A percentile compares a stretch with the other conserved stretches of the same genome.
phyloP scores from a whole-genome alignment of 2,888 invertebrate genomes.

The Diaprepes abbreviatus region DNA sequence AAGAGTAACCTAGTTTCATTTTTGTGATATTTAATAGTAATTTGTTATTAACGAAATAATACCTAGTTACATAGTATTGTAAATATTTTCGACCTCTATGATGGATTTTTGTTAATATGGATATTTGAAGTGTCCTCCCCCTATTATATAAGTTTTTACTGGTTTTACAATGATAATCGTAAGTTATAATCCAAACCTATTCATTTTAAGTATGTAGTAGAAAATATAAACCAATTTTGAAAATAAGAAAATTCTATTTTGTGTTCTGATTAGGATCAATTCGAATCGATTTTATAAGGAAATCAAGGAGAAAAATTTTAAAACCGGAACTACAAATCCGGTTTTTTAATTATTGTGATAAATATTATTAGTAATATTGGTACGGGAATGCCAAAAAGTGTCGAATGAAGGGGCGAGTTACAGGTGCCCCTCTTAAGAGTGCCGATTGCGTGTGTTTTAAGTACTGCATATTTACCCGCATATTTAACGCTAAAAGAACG shows the following conservation, averaged over 20 bases:
- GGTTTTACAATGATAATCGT: slow-evolving; percentile 38
- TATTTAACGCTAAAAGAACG: too few relatives aligned
- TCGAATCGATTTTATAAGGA: too few relatives aligned
- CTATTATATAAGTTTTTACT: slow-evolving; percentile 40
- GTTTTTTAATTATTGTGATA: too few relatives aligned
- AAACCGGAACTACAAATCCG: too few relatives aligned
- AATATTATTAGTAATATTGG: too few relatives aligned
- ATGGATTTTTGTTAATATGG: slow-evolving; percentile 43
- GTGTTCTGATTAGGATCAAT: not conserved
- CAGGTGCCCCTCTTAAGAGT: too few relatives aligned
- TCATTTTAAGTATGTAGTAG: not conserved
- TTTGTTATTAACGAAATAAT: slow-evolving; percentile 56
- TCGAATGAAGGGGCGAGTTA: too few relatives aligned
- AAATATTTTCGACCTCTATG: slow-evolving; percentile 46
- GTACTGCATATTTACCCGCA: too few relatives aligned
- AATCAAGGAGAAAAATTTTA: too few relatives aligned
- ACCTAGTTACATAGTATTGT: slow-evolving; percentile 55
- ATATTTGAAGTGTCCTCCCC: slow-evolving; percentile 19
- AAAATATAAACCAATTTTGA: slow-evolving; percentile 25
- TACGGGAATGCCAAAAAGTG: too few relatives aligned
- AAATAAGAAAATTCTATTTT: not conserved
- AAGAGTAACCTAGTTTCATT: slow-evolving; percentile 57
- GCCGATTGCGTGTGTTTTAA: too few relatives aligned
- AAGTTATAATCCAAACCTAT: not conserved
- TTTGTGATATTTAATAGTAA: slow-evolving; percentile 58